phyloP scores from a whole-genome alignment of 2,888 invertebrate genomes.

The Conus canariensis region DNA sequence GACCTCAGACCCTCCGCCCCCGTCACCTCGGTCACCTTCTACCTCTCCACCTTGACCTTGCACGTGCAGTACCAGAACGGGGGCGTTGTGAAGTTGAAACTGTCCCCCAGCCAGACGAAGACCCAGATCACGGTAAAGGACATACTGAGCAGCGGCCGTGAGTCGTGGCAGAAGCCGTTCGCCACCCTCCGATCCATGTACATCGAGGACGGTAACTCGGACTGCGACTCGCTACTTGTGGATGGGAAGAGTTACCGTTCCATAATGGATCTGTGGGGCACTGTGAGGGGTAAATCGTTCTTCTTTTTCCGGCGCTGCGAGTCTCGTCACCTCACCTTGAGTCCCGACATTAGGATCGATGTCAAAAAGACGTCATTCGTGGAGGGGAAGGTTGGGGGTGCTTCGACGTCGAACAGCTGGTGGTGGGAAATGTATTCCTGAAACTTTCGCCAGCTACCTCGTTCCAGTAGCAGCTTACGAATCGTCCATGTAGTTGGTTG shows the following conservation, averaged over 20 bases:
- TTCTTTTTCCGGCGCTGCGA: slow-evolving; percentile 66
- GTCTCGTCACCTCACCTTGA: slow-evolving; percentile 65
- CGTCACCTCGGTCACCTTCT: slow-evolving; percentile 56
- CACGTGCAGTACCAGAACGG: slow-evolving; percentile 55
- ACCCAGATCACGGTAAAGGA: slow-evolving; percentile 38
- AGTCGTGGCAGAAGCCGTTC: slow-evolving; percentile 39
- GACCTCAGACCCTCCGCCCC: slow-evolving; percentile 55
- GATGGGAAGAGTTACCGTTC: slow-evolving; percentile 55
- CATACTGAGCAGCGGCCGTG: background rate
- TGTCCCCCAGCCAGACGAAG: slow-evolving; percentile 18
- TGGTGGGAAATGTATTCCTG: background rate
- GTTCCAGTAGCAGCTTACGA: too few relatives aligned
- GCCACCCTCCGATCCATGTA: slow-evolving; percentile 52
- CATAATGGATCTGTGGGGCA: slow-evolving; percentile 60
- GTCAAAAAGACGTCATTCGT: slow-evolving; percentile 34
- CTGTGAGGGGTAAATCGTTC: slow-evolving; percentile 57
- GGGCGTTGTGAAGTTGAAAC: slow-evolving; percentile 41
- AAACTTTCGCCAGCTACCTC: too few relatives aligned
- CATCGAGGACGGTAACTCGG: slow-evolving; percentile 50
- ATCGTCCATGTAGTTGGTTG: too few relatives aligned
- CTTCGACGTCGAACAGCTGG: background rate
- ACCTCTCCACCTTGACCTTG: slow-evolving; percentile 51
- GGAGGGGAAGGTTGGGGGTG: too few relatives aligned
- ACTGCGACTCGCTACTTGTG: slow-evolving; percentile 49
- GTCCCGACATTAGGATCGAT: slow-evolving; percentile 66